Evolutionary conservation across 2,888 invertebrate species (phyloP), one percentile per base, ranked within the genome.

Genomic region (Drosophila sordidula): DNA sequence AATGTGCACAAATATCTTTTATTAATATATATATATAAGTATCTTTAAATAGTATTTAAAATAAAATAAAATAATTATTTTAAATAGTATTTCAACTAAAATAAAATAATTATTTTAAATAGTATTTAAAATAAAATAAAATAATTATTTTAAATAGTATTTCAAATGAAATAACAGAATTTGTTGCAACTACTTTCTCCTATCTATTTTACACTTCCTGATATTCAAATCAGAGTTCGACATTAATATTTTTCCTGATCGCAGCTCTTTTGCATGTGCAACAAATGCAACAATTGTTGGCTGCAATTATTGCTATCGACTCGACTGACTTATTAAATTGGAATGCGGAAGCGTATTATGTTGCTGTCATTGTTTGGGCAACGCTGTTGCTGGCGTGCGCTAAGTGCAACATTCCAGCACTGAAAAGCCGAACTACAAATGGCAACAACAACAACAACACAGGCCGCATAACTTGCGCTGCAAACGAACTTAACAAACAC

Each of bases 361-460:
- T 39, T 58, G 62, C 47, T 46, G 54, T 36, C 29, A 56, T 57
- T 66, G 78, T 52, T 66, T 67, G 66, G 55, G 66, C 75, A 62
- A 65, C 78, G 68, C 54, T 67, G 70, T 70, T 73, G 73, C 80
- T 67, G 61, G 67, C 59, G 61, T 66, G 61, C 51, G 67, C 62
- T 75, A 64, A 75, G 71, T 71, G 74, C 78, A 77, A 69, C 80
- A 83, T 80, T 75, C 80, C 84, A 63, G 41, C 65, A 47, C 61
- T 62, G 57, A 52, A 62, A 65, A 72, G 64, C 64, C 71, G 55
- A 72, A 57, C 59, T 55, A 57, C 70, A 74, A 75, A 64, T 71
- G 58, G 65, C 76, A 63, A 38, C 51, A 57, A 14, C 64, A 58
- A 32, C 50, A 36, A 16, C 52, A 65, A 52, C 52, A 57, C 56